Evolutionary conservation across 1,140 invertebrate species (phyloP).

Genomic region (Habropoda laboriosa): DNA sequence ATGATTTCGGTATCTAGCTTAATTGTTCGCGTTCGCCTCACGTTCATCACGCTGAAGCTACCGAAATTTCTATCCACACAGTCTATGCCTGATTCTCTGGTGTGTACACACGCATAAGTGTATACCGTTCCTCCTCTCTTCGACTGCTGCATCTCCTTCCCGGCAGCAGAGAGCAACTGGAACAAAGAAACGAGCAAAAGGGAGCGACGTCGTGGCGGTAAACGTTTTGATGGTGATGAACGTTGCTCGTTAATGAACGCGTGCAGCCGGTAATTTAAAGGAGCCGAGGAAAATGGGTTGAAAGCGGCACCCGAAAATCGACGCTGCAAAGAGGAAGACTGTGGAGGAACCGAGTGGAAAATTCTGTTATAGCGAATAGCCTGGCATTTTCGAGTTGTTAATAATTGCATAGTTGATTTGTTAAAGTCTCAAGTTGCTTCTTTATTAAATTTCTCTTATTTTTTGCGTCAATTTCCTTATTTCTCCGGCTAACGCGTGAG

Average conservation of each 20-base stretch:
- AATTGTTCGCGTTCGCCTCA: constrained; percentile 67
- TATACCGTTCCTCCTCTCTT: too few species aligned
- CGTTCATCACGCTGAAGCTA: constrained; percentile 18
- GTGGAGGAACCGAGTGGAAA: too few species aligned
- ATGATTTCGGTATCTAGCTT: constrained; percentile 65
- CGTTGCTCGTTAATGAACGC: constrained; percentile 31
- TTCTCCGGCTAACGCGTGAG: too few species aligned
- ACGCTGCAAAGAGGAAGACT: not conserved
- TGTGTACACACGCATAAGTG: too few species aligned
- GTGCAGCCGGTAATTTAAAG: constrained; percentile 31
- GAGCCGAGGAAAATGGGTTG: not conserved
- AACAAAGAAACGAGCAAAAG: constrained; percentile 15
- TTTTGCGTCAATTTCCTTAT: too few species aligned
- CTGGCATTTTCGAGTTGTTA: too few species aligned
- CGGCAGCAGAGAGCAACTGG: not conserved
- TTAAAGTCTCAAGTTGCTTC: too few species aligned
- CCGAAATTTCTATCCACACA: constrained; percentile 38
- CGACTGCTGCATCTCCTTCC: not conserved
- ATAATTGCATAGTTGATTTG: too few species aligned
- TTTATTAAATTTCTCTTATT: too few species aligned
- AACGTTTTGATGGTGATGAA: constrained; percentile 28
- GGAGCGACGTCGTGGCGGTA: not conserved
- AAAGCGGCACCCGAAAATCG: constrained; percentile 5
- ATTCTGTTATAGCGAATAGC: too few species aligned
- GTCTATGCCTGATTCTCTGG: not conserved